Percentiles rank a stretch among this genome's conserved stretches.
Evolutionary conservation across 2,888 invertebrate genomes (phyloP).

Genomic region (Eurois occulta): DNA sequence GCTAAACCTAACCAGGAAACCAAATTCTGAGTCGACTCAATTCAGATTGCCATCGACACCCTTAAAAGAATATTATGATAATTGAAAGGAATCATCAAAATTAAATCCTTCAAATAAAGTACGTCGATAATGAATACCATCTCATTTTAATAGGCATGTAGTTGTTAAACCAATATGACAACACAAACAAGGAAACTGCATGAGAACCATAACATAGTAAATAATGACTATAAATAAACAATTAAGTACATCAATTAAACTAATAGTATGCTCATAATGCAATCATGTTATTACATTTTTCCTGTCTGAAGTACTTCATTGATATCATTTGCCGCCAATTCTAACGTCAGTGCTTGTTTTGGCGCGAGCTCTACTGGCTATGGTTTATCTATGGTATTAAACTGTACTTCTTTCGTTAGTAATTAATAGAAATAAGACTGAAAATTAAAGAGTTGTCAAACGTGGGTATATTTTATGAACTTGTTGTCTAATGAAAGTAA

Average conservation of each 20-base stretch:
- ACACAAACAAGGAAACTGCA: conserved; percentile 30
- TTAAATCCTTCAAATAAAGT: neutral
- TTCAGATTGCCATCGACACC: too few species aligned
- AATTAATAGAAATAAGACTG: neutral
- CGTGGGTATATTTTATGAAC: neutral
- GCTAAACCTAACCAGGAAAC: too few species aligned
- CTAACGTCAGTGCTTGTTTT: conserved; percentile 2
- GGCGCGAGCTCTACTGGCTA: conserved; percentile 1
- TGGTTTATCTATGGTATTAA: neutral
- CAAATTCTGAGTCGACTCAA: too few species aligned
- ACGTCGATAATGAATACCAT: neutral
- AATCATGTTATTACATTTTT: conserved; percentile 31
- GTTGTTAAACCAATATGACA: neutral
- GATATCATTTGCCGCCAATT: conserved; percentile 46
- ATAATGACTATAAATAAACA: conserved; percentile 36
- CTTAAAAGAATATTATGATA: too few species aligned
- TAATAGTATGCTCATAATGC: conserved; percentile 1
- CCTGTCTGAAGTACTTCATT: conserved; percentile 45
- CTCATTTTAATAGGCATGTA: neutral
- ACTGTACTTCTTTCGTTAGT: neutral
- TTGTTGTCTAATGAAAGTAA: too few species aligned
- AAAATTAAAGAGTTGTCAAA: neutral
- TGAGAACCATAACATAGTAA: neutral
- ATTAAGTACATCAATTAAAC: conserved; percentile 16
- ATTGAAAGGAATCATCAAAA: too few species aligned